Base-by-base conservation (phyloP, 2,888 invertebrate genomes). In the Epinotia brunnichana region DNA sequence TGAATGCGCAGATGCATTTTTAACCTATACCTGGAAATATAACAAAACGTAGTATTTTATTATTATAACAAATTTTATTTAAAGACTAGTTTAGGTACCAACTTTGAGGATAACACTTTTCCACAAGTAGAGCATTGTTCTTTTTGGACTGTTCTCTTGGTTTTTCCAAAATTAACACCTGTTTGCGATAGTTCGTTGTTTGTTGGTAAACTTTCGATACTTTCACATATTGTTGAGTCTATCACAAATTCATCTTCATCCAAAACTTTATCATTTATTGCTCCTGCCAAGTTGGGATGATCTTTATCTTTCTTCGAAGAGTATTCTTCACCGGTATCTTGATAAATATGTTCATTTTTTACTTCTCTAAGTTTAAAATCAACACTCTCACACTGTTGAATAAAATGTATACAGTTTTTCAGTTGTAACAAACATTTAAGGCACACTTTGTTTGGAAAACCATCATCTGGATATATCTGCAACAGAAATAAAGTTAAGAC, bases 21-120 rank as follows among this genome's bases (percentile, higher is more conserved):
- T 2, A 94, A 81, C 0, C 94, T 85, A 79, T 90, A 93, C 69
- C 94, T 94, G 78, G 35, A 87, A 81, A 56, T 63, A 66, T 15
- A n/a, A 41, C 48, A 64, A 19, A 13, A 19, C 41, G 44, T 17
- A 44, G 3, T 15, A 15, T 44, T 3, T 41, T 13, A 13, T 41
- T 11, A 41, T 9, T 13, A 41, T 3, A 41, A 1, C 13, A 13
- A 41, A n/a, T 48, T 48, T n/a, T 48, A n/a, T 48, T 48, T n/a
- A 48, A 15, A n/a, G 3, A 7, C n/a, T n/a, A 48, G 48, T 48
- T 48, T 48, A 48, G 48, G 48, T 56, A 76, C 77, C 77, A 82
- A 92, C 93, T 89, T 88, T 17, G 93, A 93, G 29, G 93, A 92
- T 89, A 94, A 90, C 35, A 93, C 87, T 87, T 92, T 94, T n/a